A percentile compares a stretch with the other conserved stretches of the same genome.
Conservation (phyloP, 2,888 invertebrate species). For the Noctua pronuba region DNA sequence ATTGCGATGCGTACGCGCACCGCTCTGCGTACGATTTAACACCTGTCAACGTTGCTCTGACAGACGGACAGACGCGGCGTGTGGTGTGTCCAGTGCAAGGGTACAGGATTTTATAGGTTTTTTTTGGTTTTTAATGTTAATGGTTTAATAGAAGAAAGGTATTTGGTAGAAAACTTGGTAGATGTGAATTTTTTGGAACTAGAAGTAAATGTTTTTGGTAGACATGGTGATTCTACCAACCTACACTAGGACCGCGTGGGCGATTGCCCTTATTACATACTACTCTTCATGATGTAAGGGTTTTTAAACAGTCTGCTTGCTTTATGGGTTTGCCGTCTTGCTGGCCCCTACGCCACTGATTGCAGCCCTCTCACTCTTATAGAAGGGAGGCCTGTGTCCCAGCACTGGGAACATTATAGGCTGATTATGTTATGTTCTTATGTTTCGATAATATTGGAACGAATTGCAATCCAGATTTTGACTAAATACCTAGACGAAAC, state of each 20-base stretch:
- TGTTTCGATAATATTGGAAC: background rate
- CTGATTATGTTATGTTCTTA: background rate
- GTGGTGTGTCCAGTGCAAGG: conserved; percentile 64
- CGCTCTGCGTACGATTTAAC: conserved; percentile 83
- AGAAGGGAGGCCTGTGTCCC: background rate
- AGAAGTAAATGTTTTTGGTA: background rate
- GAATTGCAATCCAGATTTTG: background rate
- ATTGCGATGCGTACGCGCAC: conserved; percentile 78
- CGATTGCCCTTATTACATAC: background rate
- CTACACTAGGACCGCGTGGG: background rate
- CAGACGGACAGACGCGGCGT: conserved; percentile 79
- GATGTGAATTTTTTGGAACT: background rate
- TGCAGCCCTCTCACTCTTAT: no score
- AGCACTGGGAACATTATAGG: background rate
- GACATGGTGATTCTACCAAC: background rate
- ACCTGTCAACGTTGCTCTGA: conserved; percentile 85
- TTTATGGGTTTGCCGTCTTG: no score
- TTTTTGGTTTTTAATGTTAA: conserved; percentile 6
- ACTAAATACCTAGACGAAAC: background rate
- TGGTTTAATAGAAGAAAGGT: conserved; percentile 26
- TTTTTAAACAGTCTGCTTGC: no score
- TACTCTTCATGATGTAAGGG: no score
- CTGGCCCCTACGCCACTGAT: no score
- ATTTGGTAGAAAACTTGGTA: background rate
- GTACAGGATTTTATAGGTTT: conserved; percentile 32